phyloP scores from a whole-genome alignment of 2,888 invertebrate species.

The Sesia bembeciformis region DNA sequence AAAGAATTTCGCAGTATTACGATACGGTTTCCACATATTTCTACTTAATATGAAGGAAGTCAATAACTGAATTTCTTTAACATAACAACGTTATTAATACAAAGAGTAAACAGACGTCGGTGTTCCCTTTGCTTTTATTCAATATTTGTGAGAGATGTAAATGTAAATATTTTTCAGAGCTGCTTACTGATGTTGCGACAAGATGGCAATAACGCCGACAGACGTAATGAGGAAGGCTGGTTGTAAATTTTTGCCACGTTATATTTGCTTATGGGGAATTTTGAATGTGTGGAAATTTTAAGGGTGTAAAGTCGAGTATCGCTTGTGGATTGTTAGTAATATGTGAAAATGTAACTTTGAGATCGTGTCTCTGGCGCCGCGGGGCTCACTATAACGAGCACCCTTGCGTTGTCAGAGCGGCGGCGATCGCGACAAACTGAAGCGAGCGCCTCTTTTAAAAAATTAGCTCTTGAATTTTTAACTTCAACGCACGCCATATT shows the following conservation, averaged over 20 bases:
- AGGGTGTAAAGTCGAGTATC: conserved; percentile 36
- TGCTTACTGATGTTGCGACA: conserved; percentile 49
- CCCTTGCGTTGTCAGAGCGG: conserved; percentile 37
- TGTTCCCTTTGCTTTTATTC: conserved; percentile 20
- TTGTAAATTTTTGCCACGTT: conserved; percentile 30
- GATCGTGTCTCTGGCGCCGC: conserved; percentile 38
- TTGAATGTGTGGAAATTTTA: conserved; percentile 9
- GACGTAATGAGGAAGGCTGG: conserved; percentile 59
- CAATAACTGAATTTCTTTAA: conserved; percentile 7
- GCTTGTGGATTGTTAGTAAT: conserved; percentile 18
- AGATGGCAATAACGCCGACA: conserved; percentile 56
- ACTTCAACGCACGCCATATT: background rate
- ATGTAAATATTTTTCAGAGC: conserved; percentile 60
- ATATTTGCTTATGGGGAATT: conserved; percentile 7
- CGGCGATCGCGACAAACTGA: conserved; percentile 39
- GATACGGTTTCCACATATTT: too few relatives aligned
- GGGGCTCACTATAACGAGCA: conserved; percentile 58
- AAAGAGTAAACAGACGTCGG: conserved; percentile 24
- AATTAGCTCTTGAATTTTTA: conserved; percentile 41
- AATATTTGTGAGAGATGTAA: conserved; percentile 43
- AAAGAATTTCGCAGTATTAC: too few relatives aligned
- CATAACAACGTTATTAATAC: conserved; percentile 31
- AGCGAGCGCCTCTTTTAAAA: conserved; percentile 37
- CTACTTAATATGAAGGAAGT: too few relatives aligned
- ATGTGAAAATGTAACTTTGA: conserved; percentile 37